phyloP scores from a whole-genome alignment of 2,888 invertebrate species.

The Dasysyrphus tricinctus region DNA sequence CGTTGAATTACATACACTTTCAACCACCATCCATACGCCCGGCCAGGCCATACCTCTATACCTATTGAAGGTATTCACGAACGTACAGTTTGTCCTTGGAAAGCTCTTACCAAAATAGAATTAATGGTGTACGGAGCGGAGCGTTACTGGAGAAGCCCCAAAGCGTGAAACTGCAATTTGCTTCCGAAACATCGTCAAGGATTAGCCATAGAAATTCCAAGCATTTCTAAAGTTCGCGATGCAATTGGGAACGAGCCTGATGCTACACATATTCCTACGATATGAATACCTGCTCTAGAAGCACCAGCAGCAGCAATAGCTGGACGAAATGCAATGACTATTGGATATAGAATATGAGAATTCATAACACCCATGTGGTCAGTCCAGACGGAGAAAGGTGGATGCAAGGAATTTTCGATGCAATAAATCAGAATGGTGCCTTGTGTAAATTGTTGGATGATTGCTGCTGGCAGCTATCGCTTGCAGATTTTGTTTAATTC shows the following conservation, averaged over 20 bases:
- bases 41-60: neutral
- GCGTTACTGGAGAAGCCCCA: conserved; percentile 47
- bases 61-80: neutral
- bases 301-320: neutral
- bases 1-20: conserved; percentile 26
- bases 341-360: conserved; percentile 26
- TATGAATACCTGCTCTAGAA: conserved; percentile 35
- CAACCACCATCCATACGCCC: neutral
- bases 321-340: neutral
- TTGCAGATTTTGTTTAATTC: conserved; percentile 65
- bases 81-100: conserved; percentile 8
- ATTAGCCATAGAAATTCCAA: conserved; percentile 35
- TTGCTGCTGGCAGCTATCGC: conserved; percentile 57
- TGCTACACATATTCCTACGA: neutral
- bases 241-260: neutral
- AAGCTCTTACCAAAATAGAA: conserved; percentile 37
- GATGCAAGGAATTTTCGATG: conserved; percentile 29
- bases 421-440: conserved; percentile 47
- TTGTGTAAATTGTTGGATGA: conserved; percentile 53
- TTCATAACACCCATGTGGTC: conserved; percentile 56
- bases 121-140: conserved; percentile 49
- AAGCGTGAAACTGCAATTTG: conserved; percentile 67
- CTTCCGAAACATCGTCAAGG: conserved; percentile 51
- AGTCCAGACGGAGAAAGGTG: conserved; percentile 5
- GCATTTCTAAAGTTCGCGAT: conserved; percentile 2